These are phyloP conservation scores for Theretra japonica DNA, from an alignment of 2,888 invertebrate genomes.

Conservation along the genomic window DNA sequence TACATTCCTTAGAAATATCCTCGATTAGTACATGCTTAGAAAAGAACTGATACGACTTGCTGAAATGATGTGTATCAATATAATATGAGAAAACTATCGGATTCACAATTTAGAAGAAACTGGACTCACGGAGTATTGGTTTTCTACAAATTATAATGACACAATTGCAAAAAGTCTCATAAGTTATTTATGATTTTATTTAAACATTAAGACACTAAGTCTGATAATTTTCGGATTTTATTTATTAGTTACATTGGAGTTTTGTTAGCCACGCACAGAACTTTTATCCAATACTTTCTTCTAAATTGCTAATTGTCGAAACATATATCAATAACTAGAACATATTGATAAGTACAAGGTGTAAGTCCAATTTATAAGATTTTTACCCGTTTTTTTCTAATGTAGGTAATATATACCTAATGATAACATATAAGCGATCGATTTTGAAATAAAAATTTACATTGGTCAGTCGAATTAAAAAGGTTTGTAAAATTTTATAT, in stretches of 20 bases:
- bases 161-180: no score
- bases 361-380: constrained; percentile 31
- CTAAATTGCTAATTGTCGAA: neutral
- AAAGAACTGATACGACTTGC: constrained; percentile 18
- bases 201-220: no score
- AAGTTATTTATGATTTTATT: no score
- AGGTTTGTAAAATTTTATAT: constrained; percentile 45
- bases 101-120: constrained; percentile 7
- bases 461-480: constrained; percentile 67
- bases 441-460: constrained; percentile 81
- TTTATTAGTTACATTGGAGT: no score
- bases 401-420: constrained; percentile 50
- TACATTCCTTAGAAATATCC: constrained; percentile 6
- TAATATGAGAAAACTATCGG: neutral
- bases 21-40: constrained; percentile 12
- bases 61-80: constrained; percentile 2
- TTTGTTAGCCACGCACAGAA: no score
- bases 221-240: no score
- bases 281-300: neutral
- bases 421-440: constrained; percentile 51
- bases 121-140: no score
- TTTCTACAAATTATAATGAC: no score
- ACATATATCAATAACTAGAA: constrained; percentile 13
- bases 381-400: constrained; percentile 34
- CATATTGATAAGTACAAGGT: constrained; percentile 28